Conservation (phyloP, 2,888 invertebrate species). For the Prosapia bicincta region DNA sequence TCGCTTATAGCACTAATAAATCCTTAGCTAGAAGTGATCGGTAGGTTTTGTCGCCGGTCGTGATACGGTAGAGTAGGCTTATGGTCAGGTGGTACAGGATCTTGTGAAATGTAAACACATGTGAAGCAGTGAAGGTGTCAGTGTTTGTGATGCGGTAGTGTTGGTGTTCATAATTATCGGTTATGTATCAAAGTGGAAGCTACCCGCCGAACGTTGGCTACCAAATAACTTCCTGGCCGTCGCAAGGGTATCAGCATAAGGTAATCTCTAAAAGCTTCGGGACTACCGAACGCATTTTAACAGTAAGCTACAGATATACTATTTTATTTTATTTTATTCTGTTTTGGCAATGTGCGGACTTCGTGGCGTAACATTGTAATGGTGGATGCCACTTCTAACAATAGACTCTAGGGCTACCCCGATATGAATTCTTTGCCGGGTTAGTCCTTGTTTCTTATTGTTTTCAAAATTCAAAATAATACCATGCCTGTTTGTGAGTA, state of each 20-base stretch:
- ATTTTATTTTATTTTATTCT: too few relatives aligned
- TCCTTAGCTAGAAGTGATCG: not conserved
- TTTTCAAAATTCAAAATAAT: not conserved
- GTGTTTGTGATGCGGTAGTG: conserved; percentile 9
- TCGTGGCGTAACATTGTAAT: conserved; percentile 17
- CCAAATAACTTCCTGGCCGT: conserved; percentile 36
- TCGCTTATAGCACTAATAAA: conserved; percentile 7
- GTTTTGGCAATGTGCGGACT: not conserved
- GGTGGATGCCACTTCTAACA: conserved; percentile 10
- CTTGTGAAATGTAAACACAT: not conserved
- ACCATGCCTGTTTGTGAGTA: not conserved
- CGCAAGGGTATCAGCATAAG: conserved; percentile 40
- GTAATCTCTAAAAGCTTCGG: conserved; percentile 28
- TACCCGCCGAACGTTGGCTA: conserved; percentile 33
- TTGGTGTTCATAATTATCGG: not conserved
- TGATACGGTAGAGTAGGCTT: not conserved
- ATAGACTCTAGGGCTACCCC: not conserved
- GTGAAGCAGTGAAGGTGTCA: not conserved
- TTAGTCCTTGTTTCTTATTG: not conserved
- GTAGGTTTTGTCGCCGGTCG: not conserved
- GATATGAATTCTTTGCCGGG: not conserved
- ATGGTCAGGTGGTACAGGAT: not conserved
- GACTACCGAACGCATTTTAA: not conserved
- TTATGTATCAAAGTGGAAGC: conserved; percentile 37
- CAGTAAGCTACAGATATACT: not conserved